phyloP scores from a whole-genome alignment of 2,888 invertebrate genomes.

The Maniola hyperantus region DNA sequence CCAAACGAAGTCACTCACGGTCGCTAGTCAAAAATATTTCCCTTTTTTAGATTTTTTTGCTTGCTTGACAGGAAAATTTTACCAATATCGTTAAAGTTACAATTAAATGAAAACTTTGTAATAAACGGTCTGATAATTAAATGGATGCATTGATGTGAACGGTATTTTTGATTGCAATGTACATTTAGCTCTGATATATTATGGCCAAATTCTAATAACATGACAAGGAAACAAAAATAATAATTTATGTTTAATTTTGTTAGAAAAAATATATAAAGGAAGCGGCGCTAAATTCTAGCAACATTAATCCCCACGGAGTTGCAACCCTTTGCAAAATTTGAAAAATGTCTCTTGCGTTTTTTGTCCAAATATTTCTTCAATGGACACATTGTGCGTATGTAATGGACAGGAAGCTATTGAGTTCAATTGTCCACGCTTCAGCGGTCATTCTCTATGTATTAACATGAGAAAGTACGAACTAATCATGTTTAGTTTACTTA shows the following conservation, averaged over 20 bases:
- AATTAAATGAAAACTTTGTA: not conserved
- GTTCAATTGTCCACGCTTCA: slow-evolving; percentile 65
- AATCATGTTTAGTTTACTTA: slow-evolving; percentile 35
- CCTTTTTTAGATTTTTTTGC: no score
- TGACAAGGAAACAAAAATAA: not conserved
- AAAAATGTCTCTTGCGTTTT: slow-evolving; percentile 46
- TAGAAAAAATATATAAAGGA: slow-evolving; percentile 21
- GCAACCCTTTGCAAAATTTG: slow-evolving; percentile 54
- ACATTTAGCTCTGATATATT: not conserved
- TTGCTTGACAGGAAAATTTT: no score
- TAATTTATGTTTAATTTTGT: slow-evolving; percentile 5
- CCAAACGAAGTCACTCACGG: no score
- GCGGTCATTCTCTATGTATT: slow-evolving; percentile 56
- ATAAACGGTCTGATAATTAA: not conserved
- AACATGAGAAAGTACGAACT: slow-evolving; percentile 49
- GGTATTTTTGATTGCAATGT: not conserved
- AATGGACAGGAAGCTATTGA: slow-evolving; percentile 72
- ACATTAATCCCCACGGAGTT: slow-evolving; percentile 66
- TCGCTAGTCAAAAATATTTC: no score
- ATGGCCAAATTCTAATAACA: not conserved
- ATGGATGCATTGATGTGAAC: no score
- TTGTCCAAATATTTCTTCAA: slow-evolving; percentile 61
- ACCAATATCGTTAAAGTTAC: no score
- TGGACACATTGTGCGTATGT: slow-evolving; percentile 64
- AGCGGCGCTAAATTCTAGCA: slow-evolving; percentile 69